phyloP scores from a whole-genome alignment of 2,888 invertebrate genomes.

The Calameuta pallipes region DNA sequence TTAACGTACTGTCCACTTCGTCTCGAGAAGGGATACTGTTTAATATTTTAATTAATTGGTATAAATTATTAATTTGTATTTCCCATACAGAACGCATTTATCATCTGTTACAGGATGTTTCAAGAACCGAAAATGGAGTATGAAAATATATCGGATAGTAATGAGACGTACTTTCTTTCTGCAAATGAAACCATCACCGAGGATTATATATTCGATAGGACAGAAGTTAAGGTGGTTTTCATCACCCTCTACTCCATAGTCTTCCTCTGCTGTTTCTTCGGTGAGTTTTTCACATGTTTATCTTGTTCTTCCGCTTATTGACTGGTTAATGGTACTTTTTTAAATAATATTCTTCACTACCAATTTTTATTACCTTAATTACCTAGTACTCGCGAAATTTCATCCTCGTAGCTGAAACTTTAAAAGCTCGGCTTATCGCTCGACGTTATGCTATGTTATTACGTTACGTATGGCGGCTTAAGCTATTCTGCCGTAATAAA shows the following conservation, averaged over 20 bases:
- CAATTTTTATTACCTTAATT: not conserved
- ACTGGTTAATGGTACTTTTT: not conserved
- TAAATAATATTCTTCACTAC: not conserved
- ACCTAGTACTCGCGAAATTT: not conserved
- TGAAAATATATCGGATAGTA: constrained; percentile 28
- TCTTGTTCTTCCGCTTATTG: not conserved
- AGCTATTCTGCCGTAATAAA: not conserved
- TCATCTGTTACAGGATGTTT: not conserved
- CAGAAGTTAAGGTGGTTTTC: constrained; percentile 79
- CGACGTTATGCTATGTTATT: not conserved
- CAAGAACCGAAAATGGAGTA: not conserved
- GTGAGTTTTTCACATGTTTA: constrained; percentile 70
- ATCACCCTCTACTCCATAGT: constrained; percentile 81
- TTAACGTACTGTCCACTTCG: not conserved
- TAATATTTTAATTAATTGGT: not conserved
- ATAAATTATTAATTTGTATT: not conserved
- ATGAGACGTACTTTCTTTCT: constrained; percentile 25
- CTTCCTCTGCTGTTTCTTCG: constrained; percentile 85
- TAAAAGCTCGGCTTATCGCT: not conserved
- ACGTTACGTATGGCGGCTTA: not conserved
- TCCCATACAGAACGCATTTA: not conserved
- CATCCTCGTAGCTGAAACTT: not conserved
- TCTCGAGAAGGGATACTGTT: not conserved
- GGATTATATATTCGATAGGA: constrained; percentile 81
- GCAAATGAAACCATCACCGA: constrained; percentile 55